Evolutionary conservation across 1,140 invertebrate genomes (phyloP), one percentile per base, ranked within the genome.

Genomic region (Lutraria rhynchaena): DNA sequence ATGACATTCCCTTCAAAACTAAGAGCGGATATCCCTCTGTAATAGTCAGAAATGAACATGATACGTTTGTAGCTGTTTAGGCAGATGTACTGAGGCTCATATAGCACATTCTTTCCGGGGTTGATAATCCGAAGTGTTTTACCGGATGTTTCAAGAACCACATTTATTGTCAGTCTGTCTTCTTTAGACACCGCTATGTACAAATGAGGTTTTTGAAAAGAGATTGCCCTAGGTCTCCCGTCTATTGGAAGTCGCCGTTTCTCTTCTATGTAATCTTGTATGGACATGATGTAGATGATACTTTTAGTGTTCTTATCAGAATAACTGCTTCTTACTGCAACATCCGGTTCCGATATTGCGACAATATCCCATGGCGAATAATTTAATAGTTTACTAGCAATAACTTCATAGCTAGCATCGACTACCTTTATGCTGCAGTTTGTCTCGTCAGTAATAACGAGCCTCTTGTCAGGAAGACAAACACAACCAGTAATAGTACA

Each of bases 11-110:
- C 76, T 24, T 80, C 27, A 3, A 70, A 37, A 44, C 22, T 58
- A 0, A 80, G n/a, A 7, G 76, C 76, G 46, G 51, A 29, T 11
- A 80, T 70, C 11, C 76, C 76, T 15, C 53, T 69, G 22, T 60
- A 37, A 33, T 70, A 80, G 35, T 80, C 76, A 27, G 76, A 80
- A 27, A 80, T 44, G n/a, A 53, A 80, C 17, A 80, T 70, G 3
- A 17, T 58, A 13, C 57, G 22, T 46, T 29, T 53, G 1, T 7
- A 24, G 7, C 29, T 31, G 55, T 46, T 17, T 7, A 80, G 17
- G 27, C 27, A 35, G 31, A 80, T 31, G 65, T 80, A 80, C 24
- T 80, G 76, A 9, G 76, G 76, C 19, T 80, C 60, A 17, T 41
- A 35, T 5, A 80, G 33, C 44, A 70, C 53, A 22, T 67, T 67